Evolutionary conservation across 2,797 vertebrate genomes (phyloP), one percentile per base, ranked within the genome.

Genomic region (Novumbra hubbsi): DNA sequence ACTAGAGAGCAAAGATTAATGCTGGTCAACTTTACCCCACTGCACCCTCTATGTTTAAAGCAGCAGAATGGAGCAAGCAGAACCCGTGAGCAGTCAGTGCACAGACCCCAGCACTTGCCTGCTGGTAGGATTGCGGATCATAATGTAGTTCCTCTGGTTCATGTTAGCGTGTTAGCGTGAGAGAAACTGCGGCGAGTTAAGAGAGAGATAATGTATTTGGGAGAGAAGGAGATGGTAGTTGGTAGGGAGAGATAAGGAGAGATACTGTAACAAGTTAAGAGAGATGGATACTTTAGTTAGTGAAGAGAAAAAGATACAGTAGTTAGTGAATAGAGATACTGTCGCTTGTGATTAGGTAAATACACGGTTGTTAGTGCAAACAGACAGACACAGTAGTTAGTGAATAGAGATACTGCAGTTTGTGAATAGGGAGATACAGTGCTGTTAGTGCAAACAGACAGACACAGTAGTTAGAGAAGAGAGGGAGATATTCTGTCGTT

Each of bases 141-240:
- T 83, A 79, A 75, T 71, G 38, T 52, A 27, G 24, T 55, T 30
- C 17, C 71, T 48, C 38, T 52, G 21, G 63, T 80, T 71, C 62
- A 68, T 73, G 60, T 4, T 1, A 68, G 55, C 17, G 63, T 32
- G 68, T 71, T 19, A 67, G 65, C 73, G 4, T 17, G 62, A 30
- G 38, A 45, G 19, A 27, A 27, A 49, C 41, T 45, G 41, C 3
- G 57, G 41, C 12, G 57, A 49, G 24, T 45, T 75, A 6, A 68
- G 24, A 62, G 60, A 28, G 27, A 45, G 32, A 50, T 2, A 69
- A 19, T 41, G 66, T 72, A 16, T 48, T 17, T 28, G 64, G 48
- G 38, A 24, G 69, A 55, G 24, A 57, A 75, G 6, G 70, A 8
- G 9, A 14, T 45, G 9, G 41, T 45, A 1, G 41, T 45, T 45